Evolutionary conservation across 2,888 invertebrate species (phyloP), one percentile per base, ranked within the genome.

Genomic region (Andrena haemorrhoa): DNA sequence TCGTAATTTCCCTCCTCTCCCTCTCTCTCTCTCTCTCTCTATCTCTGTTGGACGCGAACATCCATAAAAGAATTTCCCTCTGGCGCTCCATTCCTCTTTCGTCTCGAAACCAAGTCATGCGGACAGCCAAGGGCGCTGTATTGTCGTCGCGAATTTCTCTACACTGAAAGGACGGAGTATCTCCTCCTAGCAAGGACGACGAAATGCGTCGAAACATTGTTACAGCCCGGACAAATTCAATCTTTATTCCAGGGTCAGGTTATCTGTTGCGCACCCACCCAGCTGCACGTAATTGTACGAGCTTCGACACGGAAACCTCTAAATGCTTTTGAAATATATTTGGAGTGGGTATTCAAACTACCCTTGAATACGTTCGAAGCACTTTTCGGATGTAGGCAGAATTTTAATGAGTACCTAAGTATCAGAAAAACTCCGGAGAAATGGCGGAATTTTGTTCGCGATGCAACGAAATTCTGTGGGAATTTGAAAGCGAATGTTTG

Each of bases 131-230:
- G 47, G 26, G 33, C 16, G 29, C 1, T 29, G n/a, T 51, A 69
- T 68, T 20, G 51, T 41, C 64, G 73, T 73, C 64, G 58, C 35
- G 41, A 64, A 73, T 76, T 71, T 66, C 51, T 47, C 51, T 33
- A 29, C 51, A 1, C 10, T n/a, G 31, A 47, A 56, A 71, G 33
- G 53, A 72, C 33, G 49, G 8, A 16, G 41, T 58, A 53, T 53
- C 23, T 10, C 23, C 16, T 66, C 26, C 31, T 20, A 6, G 16
- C 23, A 5, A 35, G 41, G 12, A 23, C 33, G 63, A 51, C 10
- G 49, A 35, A 60, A 49, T 33, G 47, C 49, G 31, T 69, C 35
- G 26, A 26, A 23, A 56, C 26, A 35, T 41, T 20, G 66, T 61
- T 63, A 56, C 33, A 29, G 23, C 23, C 23, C 6, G 6, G 41